Percentiles rank a stretch among this genome's conserved stretches.
phyloP scores from a whole-genome alignment of 2,113 vertebrate genomes.

The Zosterops hypoxanthus region DNA sequence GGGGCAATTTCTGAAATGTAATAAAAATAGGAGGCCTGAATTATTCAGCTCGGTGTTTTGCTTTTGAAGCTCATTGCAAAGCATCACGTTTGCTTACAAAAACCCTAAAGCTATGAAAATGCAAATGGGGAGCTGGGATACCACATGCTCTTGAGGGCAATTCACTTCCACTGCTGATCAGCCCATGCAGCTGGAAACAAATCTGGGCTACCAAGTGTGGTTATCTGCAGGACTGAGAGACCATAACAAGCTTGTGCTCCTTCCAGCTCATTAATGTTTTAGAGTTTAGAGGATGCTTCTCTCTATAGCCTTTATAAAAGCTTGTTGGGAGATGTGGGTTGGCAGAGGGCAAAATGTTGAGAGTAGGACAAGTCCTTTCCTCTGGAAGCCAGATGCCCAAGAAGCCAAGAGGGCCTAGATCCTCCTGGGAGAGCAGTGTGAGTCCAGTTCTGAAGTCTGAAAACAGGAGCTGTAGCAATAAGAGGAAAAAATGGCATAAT shows the following conservation, averaged over 20 bases:
- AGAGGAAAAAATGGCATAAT: background rate
- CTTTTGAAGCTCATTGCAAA: background rate
- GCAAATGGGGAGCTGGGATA: background rate
- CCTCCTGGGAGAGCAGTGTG: background rate
- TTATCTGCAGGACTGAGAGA: background rate
- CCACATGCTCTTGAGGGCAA: background rate
- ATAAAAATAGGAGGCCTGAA: background rate
- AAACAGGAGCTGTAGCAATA: background rate
- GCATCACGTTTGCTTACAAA: background rate
- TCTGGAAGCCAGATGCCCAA: background rate
- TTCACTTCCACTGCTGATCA: background rate
- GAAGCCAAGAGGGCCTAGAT: background rate
- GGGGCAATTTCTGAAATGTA: background rate
- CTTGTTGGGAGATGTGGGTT: fast-evolving
- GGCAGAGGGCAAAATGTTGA: background rate
- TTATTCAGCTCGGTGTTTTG: background rate
- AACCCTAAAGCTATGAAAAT: background rate
- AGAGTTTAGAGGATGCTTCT: background rate
- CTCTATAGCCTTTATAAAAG: background rate
- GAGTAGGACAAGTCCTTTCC: background rate
- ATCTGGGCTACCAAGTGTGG: fast-evolving
- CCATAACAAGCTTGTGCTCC: background rate
- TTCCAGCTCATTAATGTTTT: background rate
- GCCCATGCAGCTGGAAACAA: background rate
- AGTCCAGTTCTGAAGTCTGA: background rate